Evolutionary conservation across 2,113 vertebrate species (phyloP).

Genomic region (Vicugna pacos): DNA sequence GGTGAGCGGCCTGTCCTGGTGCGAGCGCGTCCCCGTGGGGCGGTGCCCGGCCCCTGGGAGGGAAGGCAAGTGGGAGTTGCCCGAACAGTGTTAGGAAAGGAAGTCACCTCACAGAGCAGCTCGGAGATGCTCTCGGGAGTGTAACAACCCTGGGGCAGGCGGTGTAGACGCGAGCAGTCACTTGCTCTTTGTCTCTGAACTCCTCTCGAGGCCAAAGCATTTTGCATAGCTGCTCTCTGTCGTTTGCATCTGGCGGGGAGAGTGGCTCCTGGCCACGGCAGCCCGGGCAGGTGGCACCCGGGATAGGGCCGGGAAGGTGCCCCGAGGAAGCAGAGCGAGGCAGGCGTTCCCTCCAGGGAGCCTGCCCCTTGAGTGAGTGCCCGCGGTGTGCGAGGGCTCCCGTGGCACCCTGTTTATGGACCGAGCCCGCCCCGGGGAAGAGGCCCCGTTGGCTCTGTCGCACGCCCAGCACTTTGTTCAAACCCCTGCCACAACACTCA

Average conservation of each 20-base stretch:
- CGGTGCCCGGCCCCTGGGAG: neutral
- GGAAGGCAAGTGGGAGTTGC: neutral
- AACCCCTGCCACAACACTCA: constrained; percentile 4
- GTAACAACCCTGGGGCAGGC: neutral
- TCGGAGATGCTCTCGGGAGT: neutral
- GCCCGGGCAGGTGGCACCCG: neutral
- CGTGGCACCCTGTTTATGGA: neutral
- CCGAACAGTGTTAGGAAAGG: neutral
- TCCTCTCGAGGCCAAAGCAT: neutral
- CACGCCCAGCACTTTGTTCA: constrained; percentile 53
- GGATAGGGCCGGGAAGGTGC: neutral
- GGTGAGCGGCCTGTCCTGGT: neutral
- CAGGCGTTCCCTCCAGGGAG: neutral
- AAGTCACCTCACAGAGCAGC: neutral
- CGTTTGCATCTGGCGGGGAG: neutral
- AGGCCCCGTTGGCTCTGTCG: neutral
- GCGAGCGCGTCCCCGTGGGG: neutral
- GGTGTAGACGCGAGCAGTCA: neutral
- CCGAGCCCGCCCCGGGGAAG: neutral
- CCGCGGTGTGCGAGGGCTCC: neutral
- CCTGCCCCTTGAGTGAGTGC: neutral
- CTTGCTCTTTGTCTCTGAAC: neutral
- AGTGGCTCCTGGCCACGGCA: neutral
- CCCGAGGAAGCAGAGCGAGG: neutral
- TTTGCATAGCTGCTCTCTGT: neutral